Base-by-base conservation (phyloP, 2,888 invertebrate genomes). In the Conistra vaccinii region DNA sequence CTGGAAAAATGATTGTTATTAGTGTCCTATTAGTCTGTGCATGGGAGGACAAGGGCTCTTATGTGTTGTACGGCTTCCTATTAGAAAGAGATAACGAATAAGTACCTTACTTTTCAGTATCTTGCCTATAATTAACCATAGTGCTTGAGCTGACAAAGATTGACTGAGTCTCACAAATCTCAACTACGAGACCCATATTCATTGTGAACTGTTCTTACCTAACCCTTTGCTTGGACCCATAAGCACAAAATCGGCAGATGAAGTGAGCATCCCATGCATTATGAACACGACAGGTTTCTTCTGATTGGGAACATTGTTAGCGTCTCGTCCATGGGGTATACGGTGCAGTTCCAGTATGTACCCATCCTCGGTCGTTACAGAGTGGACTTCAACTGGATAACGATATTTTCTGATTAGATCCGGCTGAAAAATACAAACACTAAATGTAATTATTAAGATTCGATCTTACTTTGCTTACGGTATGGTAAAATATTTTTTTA, bases 231-330 rank as follows among this genome's bases (percentile, higher is more conserved):
- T 96, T 1, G 98, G 97, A 0, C 98, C 97, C 93, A 98, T 97
- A 70, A 98, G 92, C 6, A 99, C 96, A 97, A 97, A 99, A 82
- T 98, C 97, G 20, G 97, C 97, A 0, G 98, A 98, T 14, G 97
- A 97, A 55, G 97, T 97, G 35, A 98, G 91, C 0, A 99, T 92
- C 0, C 99, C 98, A 86, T 98, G 98, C 96, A 61, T 58, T 20
- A 58, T 98, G 20, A 58, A 58, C 1, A 58, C 29, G 20, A 58
- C 58, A 32, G 29, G 58, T 58, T 58, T 58, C 20, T 29, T 58
- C 10, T 58, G 20, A 29, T 58, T 32, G 5, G 29, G 58, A 5
- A 58, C 29, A 58, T 58, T 58, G 20, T 58, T 29, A 5, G 58
- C 29, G 4, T 57, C 20, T 20, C 57, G 57, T 57, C 57, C 57